Conservation (phyloP, 64 coral and sea anemone species). For the Exaiptasia diaphana region DNA sequence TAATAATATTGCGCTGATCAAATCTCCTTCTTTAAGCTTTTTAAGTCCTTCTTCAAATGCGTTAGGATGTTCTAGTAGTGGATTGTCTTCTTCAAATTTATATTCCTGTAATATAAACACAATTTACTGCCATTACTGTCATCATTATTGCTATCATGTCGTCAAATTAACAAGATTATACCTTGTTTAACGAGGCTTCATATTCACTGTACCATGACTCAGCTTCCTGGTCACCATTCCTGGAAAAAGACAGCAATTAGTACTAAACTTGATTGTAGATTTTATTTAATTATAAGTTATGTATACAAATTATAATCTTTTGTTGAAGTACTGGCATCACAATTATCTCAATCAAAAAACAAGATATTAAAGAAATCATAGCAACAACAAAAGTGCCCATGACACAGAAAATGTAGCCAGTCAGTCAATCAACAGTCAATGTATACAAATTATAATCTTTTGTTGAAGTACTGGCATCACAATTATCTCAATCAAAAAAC, state of each 20-base stretch:
- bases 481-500: too few species aligned
- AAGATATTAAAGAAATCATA: too few species aligned
- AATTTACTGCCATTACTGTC: not conserved
- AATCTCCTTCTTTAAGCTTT: constrained; percentile 90
- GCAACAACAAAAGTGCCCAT: too few species aligned
- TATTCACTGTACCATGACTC: constrained; percentile 70
- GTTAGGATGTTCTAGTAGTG: constrained; percentile 82
- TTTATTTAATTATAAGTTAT: too few species aligned
- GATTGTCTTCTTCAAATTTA: constrained; percentile 93
- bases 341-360: too few species aligned
- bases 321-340: too few species aligned
- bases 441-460: too few species aligned
- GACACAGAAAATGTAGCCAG: too few species aligned
- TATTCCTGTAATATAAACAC: constrained; percentile 56
- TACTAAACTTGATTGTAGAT: too few species aligned
- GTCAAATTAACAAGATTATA: not conserved
- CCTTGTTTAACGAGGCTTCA: constrained; percentile 66
- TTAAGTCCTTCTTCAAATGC: constrained; percentile 96
- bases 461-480: too few species aligned
- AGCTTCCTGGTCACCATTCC: constrained; percentile 44
- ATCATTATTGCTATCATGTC: not conserved
- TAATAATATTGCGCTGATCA: constrained; percentile 85
- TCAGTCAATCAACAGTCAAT: too few species aligned
- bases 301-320: too few species aligned
- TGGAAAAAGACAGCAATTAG: constrained; percentile 12